These are phyloP conservation scores for Atta cephalotes DNA, from an alignment of 1,140 invertebrate species.

Conservation along the genomic window DNA sequence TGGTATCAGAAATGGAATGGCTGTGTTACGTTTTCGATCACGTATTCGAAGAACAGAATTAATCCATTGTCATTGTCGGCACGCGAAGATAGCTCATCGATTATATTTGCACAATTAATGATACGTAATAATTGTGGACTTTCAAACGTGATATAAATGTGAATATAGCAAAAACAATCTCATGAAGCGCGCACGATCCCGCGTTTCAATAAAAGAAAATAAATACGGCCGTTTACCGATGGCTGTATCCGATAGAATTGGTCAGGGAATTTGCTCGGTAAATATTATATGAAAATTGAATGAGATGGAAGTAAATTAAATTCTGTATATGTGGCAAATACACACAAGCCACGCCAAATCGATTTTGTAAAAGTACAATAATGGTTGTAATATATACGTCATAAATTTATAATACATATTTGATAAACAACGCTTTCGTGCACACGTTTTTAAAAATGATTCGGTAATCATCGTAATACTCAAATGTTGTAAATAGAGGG, in stretches of 20 bases:
- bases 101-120: constrained; percentile 36
- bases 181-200: constrained; percentile 41
- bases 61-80: constrained; percentile 5
- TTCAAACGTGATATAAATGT: constrained; percentile 36
- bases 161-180: constrained; percentile 61
- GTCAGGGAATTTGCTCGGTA: constrained; percentile 70
- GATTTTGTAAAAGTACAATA: constrained; percentile 56
- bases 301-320: constrained; percentile 73
- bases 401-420: constrained; percentile 35
- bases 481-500: constrained; percentile 13
- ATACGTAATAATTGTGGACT: constrained; percentile 29
- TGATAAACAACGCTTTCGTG: constrained; percentile 10
- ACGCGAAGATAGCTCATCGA: constrained; percentile 1
- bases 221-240: constrained; percentile 74
- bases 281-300: constrained; percentile 77
- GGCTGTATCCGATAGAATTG: constrained; percentile 69
- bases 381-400: constrained; percentile 36
- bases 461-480: not conserved
- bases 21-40: constrained; percentile 18
- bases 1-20: constrained; percentile 22
- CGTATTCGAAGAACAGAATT: constrained; percentile 37
- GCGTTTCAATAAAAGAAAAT: constrained; percentile 77
- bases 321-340: constrained; percentile 43
- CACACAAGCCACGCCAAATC: constrained; percentile 19
- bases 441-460: constrained; percentile 14